These are phyloP conservation scores for Antedon mediterranea DNA, from an alignment of 53 echinoderm and acorn worm genomes.

Conservation along the genomic window DNA sequence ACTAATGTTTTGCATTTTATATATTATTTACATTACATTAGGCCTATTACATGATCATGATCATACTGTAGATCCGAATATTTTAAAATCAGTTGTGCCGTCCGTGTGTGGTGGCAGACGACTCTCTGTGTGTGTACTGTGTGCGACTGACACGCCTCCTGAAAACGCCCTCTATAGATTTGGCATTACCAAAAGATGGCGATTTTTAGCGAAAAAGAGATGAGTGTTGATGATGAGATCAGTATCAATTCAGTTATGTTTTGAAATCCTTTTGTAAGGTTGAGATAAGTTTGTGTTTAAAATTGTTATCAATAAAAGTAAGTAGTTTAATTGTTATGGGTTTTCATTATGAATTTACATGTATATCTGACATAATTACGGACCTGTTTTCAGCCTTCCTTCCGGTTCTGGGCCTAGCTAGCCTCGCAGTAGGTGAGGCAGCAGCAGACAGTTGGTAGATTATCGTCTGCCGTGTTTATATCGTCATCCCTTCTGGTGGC, in stretches of 20 bases:
- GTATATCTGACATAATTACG: background rate
- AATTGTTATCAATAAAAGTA: background rate
- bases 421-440: background rate
- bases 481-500: too few relatives aligned
- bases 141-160: conserved; percentile 1
- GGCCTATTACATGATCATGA: too few relatives aligned
- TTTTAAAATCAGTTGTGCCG: too few relatives aligned
- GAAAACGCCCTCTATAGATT: background rate
- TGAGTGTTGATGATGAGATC: background rate
- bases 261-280: background rate
- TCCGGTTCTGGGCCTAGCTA: background rate
- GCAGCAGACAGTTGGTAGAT: too few relatives aligned
- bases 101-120: too few relatives aligned
- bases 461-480: too few relatives aligned
- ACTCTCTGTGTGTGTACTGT: too few relatives aligned
- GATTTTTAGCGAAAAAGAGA: background rate
- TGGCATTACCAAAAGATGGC: background rate
- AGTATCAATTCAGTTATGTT: background rate
- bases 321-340: background rate
- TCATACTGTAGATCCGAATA: too few relatives aligned
- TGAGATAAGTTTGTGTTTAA: background rate
- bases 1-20: too few relatives aligned
- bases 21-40: too few relatives aligned
- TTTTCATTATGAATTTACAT: too few relatives aligned
- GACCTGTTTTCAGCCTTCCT: background rate